Percentiles rank a stretch among this genome's conserved stretches.
Evolutionary conservation across 1,140 invertebrate genomes (phyloP).

Genomic region (Microplitis demolitor): DNA sequence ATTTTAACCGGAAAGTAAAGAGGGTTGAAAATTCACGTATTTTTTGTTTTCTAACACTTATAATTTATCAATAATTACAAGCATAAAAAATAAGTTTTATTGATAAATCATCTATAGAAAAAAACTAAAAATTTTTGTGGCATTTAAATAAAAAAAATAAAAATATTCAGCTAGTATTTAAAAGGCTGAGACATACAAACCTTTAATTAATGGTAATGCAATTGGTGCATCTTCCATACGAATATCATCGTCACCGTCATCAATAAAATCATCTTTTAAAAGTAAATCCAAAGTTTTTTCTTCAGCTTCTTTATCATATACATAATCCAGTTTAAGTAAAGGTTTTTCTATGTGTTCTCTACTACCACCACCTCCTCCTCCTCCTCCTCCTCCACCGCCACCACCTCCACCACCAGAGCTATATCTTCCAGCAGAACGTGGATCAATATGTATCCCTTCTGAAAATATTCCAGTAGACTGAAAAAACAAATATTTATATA

Average conservation of each 20-base stretch:
- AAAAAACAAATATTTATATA: conserved; percentile 19
- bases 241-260: conserved; percentile 43
- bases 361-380: conserved; percentile 30
- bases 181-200: conserved; percentile 28
- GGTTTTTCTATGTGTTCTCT: conserved; percentile 40
- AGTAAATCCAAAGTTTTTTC: conserved; percentile 48
- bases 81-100: no score
- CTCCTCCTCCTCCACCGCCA: conserved; percentile 25
- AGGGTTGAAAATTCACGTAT: no score
- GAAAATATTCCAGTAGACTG: conserved; percentile 55
- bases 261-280: conserved; percentile 52
- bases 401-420: conserved; percentile 21
- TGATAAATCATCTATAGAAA: no score
- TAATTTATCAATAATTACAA: no score
- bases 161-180: no score
- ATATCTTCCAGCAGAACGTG: conserved; percentile 24
- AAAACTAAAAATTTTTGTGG: no score
- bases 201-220: conserved; percentile 42
- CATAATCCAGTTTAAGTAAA: conserved; percentile 48
- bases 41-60: no score
- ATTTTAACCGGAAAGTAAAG: no score
- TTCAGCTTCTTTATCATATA: conserved; percentile 47
- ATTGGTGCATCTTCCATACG: conserved; percentile 42
- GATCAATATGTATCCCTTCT: conserved; percentile 35
- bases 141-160: no score